Evolutionary conservation across 2,797 vertebrate genomes (phyloP), one percentile per base, ranked within the genome.

Genomic region (Pangasius larnaudii): DNA sequence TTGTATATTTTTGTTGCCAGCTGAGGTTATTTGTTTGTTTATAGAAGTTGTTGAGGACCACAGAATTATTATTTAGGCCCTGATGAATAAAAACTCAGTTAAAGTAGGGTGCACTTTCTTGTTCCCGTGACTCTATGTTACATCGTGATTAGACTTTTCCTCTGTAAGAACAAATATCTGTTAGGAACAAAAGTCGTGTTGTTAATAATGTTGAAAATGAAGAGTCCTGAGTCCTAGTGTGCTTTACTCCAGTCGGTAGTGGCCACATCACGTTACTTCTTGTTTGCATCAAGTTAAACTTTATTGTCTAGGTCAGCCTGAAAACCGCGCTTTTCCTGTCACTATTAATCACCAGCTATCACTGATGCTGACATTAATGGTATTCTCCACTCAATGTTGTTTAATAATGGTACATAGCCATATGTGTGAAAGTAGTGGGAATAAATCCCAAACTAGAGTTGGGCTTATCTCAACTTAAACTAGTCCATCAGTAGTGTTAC

Each of bases 401-500:
- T 46, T 82, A 82, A 46, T 63, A 46, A 82, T 18, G 3, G 0
- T 82, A 61, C 1, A 14, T 49, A 49, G 27, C 24, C 4, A 14
- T 33, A 19, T 33, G 42, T 67, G 42, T 51, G 7, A 67, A 51
- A n/a, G 56, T 61, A 80, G 53, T 58, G 77, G 24, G 61, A 82
- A 27, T 19, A 81, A 82, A 24, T 63, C 24, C 24, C 39, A 46
- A 65, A 36, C 77, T 58, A 80, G 22, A 81, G 36, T 42, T 42
- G 27, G n/a, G 56, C 22, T 61, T 42, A 16, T 51, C 22, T 61
- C 10, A 69, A 22, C 27, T 22, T 22, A 67, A 49, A 67, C 81
- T 51, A 84, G 61, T 51, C 61, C n/a, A 84, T 84, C 63, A 84
- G 11, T 51, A 33, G 81, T 22, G 42, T 67, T 6, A 46, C 58